Evolutionary conservation across 2,113 vertebrate species (phyloP), one percentile per base, ranked within the genome.

Genomic region (Hirundichthys speculiger): DNA sequence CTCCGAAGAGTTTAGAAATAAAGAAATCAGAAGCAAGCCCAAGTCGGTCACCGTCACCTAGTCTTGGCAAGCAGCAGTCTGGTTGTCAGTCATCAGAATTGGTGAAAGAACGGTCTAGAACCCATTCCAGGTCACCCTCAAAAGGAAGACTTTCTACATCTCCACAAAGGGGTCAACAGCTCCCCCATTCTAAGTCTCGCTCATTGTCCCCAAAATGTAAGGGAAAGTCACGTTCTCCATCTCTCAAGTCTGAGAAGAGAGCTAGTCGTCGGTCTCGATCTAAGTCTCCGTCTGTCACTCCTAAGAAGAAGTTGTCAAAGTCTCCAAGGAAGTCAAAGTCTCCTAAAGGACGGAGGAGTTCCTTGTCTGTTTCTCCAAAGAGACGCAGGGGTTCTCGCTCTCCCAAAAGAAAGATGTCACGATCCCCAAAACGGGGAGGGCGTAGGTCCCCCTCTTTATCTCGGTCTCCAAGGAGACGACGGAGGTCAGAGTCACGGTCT

Each of bases 301-400:
- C 86, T 5, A 90, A 76, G 67, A 90, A 85, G 69, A 90, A 91
- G 39, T 77, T 73, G n/a, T 85, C 84, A 56, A 91, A 84, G 61
- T 88, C 89, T 40, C 73, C 76, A 43, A 88, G 56, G 56, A 86
- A 92, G 91, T 83, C 89, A 62, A 76, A 63, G 58, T 94, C 94
- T 38, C 88, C 86, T 13, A 90, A 73, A 77, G 54, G 79, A 0
- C 62, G 62, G 1, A 82, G 64, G 30, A 57, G 58, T 27, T 83
- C 88, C 2, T 24, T 59, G n/a, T 88, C 89, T 2, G 25, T 60
- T 41, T 90, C 89, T 3, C 89, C 89, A 20, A 88, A 83, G 43
- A 67, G 83, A 18, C 83, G 65, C 13, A 58, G 64, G 41, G 71
- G 70, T 51, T 75, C 90, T 15, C 69, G 14, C 1, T 82, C 87